Evolutionary conservation across 2,888 invertebrate species (phyloP), one percentile per base, ranked within the genome.

Genomic region (Xestia sexstrigata): DNA sequence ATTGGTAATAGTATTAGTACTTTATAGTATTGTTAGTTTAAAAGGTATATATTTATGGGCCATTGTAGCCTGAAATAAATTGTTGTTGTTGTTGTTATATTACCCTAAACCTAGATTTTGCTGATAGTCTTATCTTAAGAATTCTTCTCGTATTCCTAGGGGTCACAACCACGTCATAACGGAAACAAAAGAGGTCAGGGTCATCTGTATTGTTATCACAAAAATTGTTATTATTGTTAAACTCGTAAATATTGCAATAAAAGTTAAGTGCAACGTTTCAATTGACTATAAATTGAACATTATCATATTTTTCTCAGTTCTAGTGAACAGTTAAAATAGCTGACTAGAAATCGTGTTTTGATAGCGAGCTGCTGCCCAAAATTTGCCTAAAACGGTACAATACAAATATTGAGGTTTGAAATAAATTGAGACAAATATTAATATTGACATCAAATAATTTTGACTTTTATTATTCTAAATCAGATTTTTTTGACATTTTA

Each of bases 211-310:
- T 63, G 35, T 63, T 52, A 30, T 52, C 45, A 8, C 9, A 49
- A 8, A n/a, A 45, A 8, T 6, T 65, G 26, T 35, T 65, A 17
- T 30, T 78, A 47, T 66, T n/a, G 11, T 62, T 42, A 20, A 26
- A 35, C 39, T 65, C 68, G 42, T 79, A 74, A 79, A 79, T 42
- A 58, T 4, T 4, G 74, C 39, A 20, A 79, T 79, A 74, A 79
- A 78, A 45, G 5, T 5, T 5, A 23, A 73, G n/a, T 55, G 13
- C 62, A 62, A 52, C 6, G 17, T 42, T 68, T 58, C 26, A 35
- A 79, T 69, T 74, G 79, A 79, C 35, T 79, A 35, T 65, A 74
- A 58, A 79, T 79, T 26, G 58, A 58, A 79, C 17, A 74, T 79
- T 79, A 79, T 15, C 39, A 30, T 58, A 30, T 70, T 71, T 63